A percentile compares a stretch with the other conserved stretches of the same genome.
Evolutionary conservation across 2,888 invertebrate species (phyloP).

Genomic region (Clanis bilineata): DNA sequence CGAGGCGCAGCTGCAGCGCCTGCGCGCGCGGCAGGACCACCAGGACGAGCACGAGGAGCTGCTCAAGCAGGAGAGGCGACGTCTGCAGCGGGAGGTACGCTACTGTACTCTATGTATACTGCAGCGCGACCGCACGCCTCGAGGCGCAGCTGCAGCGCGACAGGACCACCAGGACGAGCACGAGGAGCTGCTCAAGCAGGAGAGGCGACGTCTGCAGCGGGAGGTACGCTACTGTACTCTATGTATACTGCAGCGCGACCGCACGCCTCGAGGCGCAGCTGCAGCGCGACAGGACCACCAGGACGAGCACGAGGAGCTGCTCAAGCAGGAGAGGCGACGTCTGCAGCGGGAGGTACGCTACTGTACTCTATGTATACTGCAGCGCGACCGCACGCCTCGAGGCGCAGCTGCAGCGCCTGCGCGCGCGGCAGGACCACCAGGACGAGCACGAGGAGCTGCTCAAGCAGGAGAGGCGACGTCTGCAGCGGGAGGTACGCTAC

Average conservation of each 20-base stretch:
- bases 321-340: conserved; percentile 96
- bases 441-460: conserved; percentile 97
- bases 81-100: conserved; percentile 96
- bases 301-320: conserved; percentile 96
- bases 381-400: conserved; percentile 96
- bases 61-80: conserved; percentile 95
- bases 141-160: conserved; percentile 96
- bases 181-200: conserved; percentile 97
- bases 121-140: conserved; percentile 93
- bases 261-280: conserved; percentile 98
- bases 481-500: conserved; percentile 94
- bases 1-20: conserved; percentile 97
- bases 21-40: conserved; percentile 94
- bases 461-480: conserved; percentile 95
- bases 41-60: conserved; percentile 97
- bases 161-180: conserved; percentile 96
- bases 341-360: conserved; percentile 95
- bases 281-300: conserved; percentile 95
- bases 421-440: conserved; percentile 94
- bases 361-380: too few species aligned
- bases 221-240: conserved; percentile 89
- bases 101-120: too few species aligned
- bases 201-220: conserved; percentile 95
- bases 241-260: conserved; percentile 93
- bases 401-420: conserved; percentile 97